phyloP scores from a whole-genome alignment of 2,888 invertebrate species.

The Strigamia crassipes region DNA sequence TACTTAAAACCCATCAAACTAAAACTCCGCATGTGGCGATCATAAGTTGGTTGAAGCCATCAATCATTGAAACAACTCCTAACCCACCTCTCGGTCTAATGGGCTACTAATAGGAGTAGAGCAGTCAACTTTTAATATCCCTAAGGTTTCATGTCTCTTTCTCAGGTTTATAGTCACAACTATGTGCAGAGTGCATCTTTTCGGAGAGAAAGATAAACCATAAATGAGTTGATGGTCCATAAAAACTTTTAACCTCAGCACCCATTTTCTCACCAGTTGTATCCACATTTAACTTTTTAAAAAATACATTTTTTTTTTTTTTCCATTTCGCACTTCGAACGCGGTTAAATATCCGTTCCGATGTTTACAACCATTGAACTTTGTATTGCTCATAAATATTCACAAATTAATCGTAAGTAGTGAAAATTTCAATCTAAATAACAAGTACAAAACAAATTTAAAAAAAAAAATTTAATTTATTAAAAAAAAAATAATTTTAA shows the following conservation, averaged over 20 bases:
- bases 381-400: too few relatives aligned
- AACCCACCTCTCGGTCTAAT: conserved; percentile 22
- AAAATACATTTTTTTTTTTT: not conserved
- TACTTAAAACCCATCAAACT: conserved; percentile 35
- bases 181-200: conserved; percentile 35
- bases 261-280: conserved; percentile 30
- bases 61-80: conserved; percentile 32
- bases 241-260: conserved; percentile 41
- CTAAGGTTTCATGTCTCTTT: conserved; percentile 34
- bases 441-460: not conserved
- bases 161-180: conserved; percentile 35
- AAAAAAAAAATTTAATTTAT: too few relatives aligned
- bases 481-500: not conserved
- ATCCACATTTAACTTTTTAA: not conserved
- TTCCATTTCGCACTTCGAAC: not conserved
- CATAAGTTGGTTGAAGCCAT: conserved; percentile 23
- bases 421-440: not conserved
- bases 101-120: conserved; percentile 35
- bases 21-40: conserved; percentile 1
- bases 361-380: too few relatives aligned
- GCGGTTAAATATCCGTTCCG: too few relatives aligned
- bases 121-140: conserved; percentile 40
- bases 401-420: too few relatives aligned
- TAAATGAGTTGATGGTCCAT: conserved; percentile 42
- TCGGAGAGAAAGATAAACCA: not conserved